Base-by-base conservation (phyloP, 2,113 vertebrate genomes). In the Caloenas nicobarica region DNA sequence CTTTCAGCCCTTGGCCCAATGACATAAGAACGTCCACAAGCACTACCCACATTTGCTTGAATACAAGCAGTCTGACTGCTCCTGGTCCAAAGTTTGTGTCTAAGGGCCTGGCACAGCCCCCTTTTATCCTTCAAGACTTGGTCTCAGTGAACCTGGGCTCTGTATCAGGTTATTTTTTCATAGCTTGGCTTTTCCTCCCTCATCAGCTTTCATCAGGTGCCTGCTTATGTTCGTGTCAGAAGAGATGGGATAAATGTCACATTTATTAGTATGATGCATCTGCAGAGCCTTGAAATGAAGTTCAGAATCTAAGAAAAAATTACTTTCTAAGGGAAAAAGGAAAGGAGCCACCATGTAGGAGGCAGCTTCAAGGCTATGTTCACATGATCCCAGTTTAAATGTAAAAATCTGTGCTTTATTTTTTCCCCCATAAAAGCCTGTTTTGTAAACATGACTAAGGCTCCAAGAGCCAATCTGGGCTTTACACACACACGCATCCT, bases 211-310 rank as follows among this genome's bases (percentile, higher is more conserved):
- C 68, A 86, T 93, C 64, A 81, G 82, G 34, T 93, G 85, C 72
- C 85, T 91, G 64, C 44, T 89, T 53, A 71, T 22, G 5, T 86
- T 93, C n/a, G 2, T 92, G 83, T 84, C 83, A 72, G 72, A 87
- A 89, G 44, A 60, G 57, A 81, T 69, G 40, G 79, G 69, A 86
- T 96, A 93, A 93, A 95, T 61, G 38, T 88, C 90, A 92, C 80
- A 94, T 91, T 92, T 94, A 79, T 94, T 94, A 92, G 65, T 40
- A 46, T 60, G 80, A 94, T 92, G 72, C 86, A 87, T 88, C 82
- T 91, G 33, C 38, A 86, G 88, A 84, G 62, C 92, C 61, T 88
- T 95, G 69, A 94, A 95, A 93, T 78, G 36, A 93, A 96, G 73
- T 74, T 93, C 34, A 25, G 77, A 36, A 78, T 88, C 31, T 81